Evolutionary conservation across 2,888 invertebrate genomes (phyloP).

Genomic region (Tachina fera): DNA sequence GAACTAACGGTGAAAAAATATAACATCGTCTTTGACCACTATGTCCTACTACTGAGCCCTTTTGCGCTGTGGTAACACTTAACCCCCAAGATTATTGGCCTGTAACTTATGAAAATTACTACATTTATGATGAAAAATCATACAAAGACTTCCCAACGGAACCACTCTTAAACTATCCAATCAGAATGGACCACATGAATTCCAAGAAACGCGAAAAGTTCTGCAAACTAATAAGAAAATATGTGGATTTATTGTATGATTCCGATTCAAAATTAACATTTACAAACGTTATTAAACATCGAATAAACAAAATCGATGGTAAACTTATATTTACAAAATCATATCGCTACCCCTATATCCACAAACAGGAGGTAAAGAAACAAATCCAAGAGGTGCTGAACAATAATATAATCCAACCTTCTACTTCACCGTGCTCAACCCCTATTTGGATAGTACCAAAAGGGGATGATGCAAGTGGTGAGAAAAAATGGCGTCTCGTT

Average conservation of each 20-base stretch:
- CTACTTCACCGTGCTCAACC: not conserved
- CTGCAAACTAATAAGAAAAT: conserved; percentile 11
- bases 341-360: conserved; percentile 65
- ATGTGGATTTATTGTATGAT: conserved; percentile 25
- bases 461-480: conserved; percentile 29
- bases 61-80: not conserved
- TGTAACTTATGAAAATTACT: conserved; percentile 15
- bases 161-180: not conserved
- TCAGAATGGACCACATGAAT: conserved; percentile 35
- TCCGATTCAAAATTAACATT: conserved; percentile 51
- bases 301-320: conserved; percentile 57
- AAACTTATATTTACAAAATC: conserved; percentile 38
- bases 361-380: conserved; percentile 29
- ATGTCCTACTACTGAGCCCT: no score
- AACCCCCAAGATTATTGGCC: conserved; percentile 3
- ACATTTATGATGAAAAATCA: not conserved
- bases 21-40: no score
- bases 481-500: conserved; percentile 26
- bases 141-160: not conserved
- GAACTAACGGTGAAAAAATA: no score
- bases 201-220: conserved; percentile 22
- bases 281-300: conserved; percentile 61
- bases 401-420: conserved; percentile 17
- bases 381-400: conserved; percentile 44
- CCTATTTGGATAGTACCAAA: conserved; percentile 33